Evolutionary conservation across 2,113 vertebrate species (phyloP), one percentile per base, ranked within the genome.

Genomic region (Cochlearius cochlearius): DNA sequence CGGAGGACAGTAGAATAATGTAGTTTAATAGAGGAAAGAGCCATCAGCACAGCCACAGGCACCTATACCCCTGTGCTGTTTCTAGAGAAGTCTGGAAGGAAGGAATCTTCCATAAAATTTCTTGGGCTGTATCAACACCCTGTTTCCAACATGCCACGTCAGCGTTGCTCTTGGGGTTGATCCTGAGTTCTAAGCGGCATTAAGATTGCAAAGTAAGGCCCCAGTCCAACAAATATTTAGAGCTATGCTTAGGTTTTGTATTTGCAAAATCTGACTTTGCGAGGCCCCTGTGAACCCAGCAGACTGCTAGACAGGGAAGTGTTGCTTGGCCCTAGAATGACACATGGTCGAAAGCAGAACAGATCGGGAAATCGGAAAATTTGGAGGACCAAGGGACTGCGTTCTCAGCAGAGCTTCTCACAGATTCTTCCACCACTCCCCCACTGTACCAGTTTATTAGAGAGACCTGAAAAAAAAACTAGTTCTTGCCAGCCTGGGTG

Each of bases 401-500:
- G 2, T 85, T 87, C 45, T 50, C 71, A 73, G 80, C 88, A 94
- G 69, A 85, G 50, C 56, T 84, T 62, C 76, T 89, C 74, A 60
- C 80, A 81, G 22, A 27, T 75, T 53, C 69, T 89, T 89, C 91
- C 66, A 84, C 86, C 64, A 66, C 78, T 68, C 75, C 53, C 72
- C 88, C 75, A 80, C 41, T 18, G 63, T 29, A 78, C 73, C 43
- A 82, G 73, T 90, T 76, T 58, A 84, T 68, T 91, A 77, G 25
- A 87, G 89, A 78, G 55, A 81, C 64, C 52, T 89, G 80, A 39
- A 89, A 78, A 93, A 93, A 94, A 52, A 6, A 2, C 34, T 45
- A 52, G 62, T 62, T 90, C 94, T 66, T 94, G 87, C 93, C 85
- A 87, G 94, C 32, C 87, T 45, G 73, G 58, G 83, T 86, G 92